Evolutionary conservation across 2,113 vertebrate species (phyloP).

Genomic region (Boleophthalmus pectinirostris): DNA sequence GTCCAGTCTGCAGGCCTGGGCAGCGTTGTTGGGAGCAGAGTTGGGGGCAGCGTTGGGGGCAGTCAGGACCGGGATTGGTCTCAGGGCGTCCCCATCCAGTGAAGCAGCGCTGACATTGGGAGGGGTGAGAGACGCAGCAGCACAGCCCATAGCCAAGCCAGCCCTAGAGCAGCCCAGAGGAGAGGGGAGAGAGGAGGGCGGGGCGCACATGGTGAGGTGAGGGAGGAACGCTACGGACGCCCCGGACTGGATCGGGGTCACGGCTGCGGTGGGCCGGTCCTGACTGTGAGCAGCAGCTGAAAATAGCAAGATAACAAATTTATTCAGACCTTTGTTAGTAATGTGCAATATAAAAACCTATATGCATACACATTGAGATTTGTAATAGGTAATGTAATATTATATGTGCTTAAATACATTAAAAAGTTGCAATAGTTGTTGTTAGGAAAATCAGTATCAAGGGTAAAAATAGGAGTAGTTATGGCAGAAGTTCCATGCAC

Average conservation of each 20-base stretch:
- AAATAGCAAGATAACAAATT: neutral
- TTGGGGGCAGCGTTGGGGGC: conserved; percentile 71
- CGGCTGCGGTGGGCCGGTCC: conserved; percentile 89
- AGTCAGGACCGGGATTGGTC: conserved; percentile 68
- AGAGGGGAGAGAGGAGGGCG: conserved; percentile 65
- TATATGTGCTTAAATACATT: too few relatives aligned
- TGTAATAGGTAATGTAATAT: too few relatives aligned
- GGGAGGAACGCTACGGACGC: conserved; percentile 77
- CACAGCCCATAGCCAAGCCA: conserved; percentile 80
- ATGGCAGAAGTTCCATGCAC: too few relatives aligned
- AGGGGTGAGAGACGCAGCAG: conserved; percentile 82
- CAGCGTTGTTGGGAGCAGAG: conserved; percentile 63
- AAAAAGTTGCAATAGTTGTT: too few relatives aligned
- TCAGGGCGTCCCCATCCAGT: conserved; percentile 83
- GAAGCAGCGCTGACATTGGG: conserved; percentile 77
- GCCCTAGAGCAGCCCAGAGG: conserved; percentile 72
- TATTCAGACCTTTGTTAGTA: neutral
- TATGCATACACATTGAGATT: too few relatives aligned
- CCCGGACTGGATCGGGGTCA: conserved; percentile 89
- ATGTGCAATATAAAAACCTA: too few relatives aligned
- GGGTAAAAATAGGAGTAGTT: too few relatives aligned
- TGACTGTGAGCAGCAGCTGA: conserved; percentile 87
- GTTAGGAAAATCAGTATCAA: too few relatives aligned
- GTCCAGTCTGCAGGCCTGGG: conserved; percentile 80
- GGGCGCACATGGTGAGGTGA: conserved; percentile 78